Percentiles rank a stretch among this genome's conserved stretches.
phyloP scores from a whole-genome alignment of 2,888 invertebrate species.

The Aricia artaxerxes region DNA sequence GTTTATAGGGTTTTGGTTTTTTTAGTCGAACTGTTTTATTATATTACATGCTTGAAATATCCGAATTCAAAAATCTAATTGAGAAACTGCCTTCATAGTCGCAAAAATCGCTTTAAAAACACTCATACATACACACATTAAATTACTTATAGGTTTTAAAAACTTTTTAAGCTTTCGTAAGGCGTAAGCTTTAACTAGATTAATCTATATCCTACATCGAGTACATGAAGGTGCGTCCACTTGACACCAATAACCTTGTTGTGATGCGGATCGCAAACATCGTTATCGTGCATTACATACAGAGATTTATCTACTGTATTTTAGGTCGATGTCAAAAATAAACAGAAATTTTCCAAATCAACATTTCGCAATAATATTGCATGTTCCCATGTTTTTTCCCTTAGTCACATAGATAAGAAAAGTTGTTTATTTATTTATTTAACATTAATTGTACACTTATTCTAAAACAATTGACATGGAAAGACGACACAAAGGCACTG shows the following conservation, averaged over 20 bases:
- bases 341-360: not conserved
- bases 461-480: too few relatives aligned
- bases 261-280: slow-evolving; percentile 40
- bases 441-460: too few relatives aligned
- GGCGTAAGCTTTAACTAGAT: not conserved
- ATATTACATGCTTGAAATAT: too few relatives aligned
- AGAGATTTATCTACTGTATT: slow-evolving; percentile 23
- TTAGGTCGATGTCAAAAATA: not conserved
- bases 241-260: slow-evolving; percentile 58
- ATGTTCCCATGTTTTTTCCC: not conserved
- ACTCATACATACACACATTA: too few relatives aligned
- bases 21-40: too few relatives aligned
- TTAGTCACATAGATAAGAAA: not conserved
- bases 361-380: not conserved
- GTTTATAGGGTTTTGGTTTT: too few relatives aligned
- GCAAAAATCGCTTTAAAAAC: too few relatives aligned
- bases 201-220: not conserved
- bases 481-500: too few relatives aligned
- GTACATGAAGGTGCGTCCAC: slow-evolving; percentile 50
- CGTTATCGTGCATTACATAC: slow-evolving; percentile 23
- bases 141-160: too few relatives aligned
- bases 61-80: too few relatives aligned
- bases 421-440: too few relatives aligned
- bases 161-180: not conserved
- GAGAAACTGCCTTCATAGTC: too few relatives aligned